Conservation (phyloP, 2,888 invertebrate species). For the Anoncus sp. region DNA sequence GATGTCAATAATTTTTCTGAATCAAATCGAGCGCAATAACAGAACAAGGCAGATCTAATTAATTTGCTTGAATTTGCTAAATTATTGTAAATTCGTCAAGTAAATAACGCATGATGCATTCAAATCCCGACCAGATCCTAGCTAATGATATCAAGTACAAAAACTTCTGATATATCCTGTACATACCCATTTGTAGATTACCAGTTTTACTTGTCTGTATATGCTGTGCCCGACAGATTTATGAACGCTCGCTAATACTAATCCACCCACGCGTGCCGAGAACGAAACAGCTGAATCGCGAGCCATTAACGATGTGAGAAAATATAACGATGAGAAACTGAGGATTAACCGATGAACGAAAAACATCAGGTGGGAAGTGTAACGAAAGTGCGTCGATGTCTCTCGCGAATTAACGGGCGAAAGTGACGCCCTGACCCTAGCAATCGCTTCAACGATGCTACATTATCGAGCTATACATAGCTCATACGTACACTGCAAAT, state of each 20-base stretch:
- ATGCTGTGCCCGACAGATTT: constrained; percentile 36
- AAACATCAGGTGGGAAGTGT: constrained; percentile 54
- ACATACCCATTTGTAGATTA: neutral
- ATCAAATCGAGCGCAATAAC: neutral
- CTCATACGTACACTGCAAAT: neutral
- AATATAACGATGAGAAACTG: constrained; percentile 23
- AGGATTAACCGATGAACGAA: constrained; percentile 19
- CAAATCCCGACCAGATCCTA: too few relatives aligned
- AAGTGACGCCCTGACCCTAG: constrained; percentile 46
- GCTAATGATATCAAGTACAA: neutral
- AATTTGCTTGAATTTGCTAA: neutral
- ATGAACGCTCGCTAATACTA: constrained; percentile 25
- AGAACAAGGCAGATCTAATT: neutral
- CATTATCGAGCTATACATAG: neutral
- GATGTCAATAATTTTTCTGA: neutral
- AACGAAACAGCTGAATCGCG: constrained; percentile 25
- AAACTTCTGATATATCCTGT: constrained; percentile 8
- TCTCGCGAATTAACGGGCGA: constrained; percentile 46
- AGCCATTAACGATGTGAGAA: constrained; percentile 25
- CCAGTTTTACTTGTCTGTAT: constrained; percentile 15
- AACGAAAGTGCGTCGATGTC: constrained; percentile 55
- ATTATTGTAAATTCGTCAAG: neutral
- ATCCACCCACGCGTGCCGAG: constrained; percentile 53
- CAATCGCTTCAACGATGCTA: constrained; percentile 31
- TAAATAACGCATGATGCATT: too few relatives aligned